These are phyloP conservation scores for Bombus turneri DNA, from an alignment of 1,140 invertebrate species.

Conservation along the genomic window DNA sequence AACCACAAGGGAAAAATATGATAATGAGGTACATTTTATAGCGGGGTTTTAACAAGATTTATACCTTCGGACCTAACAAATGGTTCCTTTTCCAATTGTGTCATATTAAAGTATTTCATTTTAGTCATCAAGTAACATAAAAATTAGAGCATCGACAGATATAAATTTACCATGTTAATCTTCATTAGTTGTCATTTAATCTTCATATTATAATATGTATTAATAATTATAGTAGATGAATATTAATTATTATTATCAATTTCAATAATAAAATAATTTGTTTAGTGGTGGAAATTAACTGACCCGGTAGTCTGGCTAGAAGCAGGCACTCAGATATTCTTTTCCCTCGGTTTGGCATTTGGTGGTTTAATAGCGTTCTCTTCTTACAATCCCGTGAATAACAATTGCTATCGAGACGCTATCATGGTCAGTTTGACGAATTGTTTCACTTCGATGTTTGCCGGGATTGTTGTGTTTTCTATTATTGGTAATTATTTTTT, in stretches of 20 bases:
- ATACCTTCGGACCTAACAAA: too few relatives aligned
- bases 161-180: too few relatives aligned
- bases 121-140: too few relatives aligned
- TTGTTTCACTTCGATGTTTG: slow-evolving; percentile 98
- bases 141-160: too few relatives aligned
- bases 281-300: slow-evolving; percentile 85
- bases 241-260: neutral
- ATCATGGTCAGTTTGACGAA: slow-evolving; percentile 97
- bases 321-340: slow-evolving; percentile 98
- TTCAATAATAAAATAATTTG: slow-evolving; percentile 1
- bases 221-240: neutral
- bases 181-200: neutral
- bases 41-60: too few relatives aligned
- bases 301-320: slow-evolving; percentile 97
- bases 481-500: slow-evolving; percentile 89
- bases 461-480: slow-evolving; percentile 98
- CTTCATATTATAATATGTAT: neutral
- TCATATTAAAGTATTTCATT: too few relatives aligned
- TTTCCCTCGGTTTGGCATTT: slow-evolving; percentile 96
- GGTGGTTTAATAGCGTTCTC: slow-evolving; percentile 97
- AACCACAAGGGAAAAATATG: neutral
- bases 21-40: too few relatives aligned
- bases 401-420: slow-evolving; percentile 97
- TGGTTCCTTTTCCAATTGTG: too few relatives aligned
- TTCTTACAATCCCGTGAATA: slow-evolving; percentile 97